Percentiles rank a stretch among this genome's conserved stretches.
Evolutionary conservation across 2,888 invertebrate genomes (phyloP).

Genomic region (Pycnomerus fuliginosus): DNA sequence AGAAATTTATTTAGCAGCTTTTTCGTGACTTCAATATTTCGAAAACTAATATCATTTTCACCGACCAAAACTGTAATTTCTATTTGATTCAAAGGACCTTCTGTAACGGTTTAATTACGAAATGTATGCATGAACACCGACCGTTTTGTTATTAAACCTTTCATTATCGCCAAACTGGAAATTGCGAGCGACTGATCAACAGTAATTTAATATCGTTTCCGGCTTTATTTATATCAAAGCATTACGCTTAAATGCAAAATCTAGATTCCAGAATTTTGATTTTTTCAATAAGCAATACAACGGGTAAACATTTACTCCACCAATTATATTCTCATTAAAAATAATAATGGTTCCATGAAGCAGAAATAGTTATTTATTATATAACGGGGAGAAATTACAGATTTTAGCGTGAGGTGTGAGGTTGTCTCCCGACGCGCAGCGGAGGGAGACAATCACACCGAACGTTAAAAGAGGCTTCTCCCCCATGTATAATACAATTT

Average conservation of each 20-base stretch:
- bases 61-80: conserved; percentile 16
- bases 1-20: conserved; percentile 29
- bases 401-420: too few species aligned
- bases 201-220: conserved; percentile 17
- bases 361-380: too few species aligned
- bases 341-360: too few species aligned
- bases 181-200: conserved; percentile 15
- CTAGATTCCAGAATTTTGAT: too few species aligned
- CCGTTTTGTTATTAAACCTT: conserved; percentile 20
- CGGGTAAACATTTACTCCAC: too few species aligned
- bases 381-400: too few species aligned
- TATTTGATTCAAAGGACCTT: conserved; percentile 13
- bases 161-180: conserved; percentile 21
- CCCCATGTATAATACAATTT: too few species aligned
- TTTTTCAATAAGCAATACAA: too few species aligned
- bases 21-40: conserved; percentile 22
- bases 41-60: neutral
- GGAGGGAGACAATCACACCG: too few species aligned
- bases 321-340: too few species aligned
- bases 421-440: too few species aligned
- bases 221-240: conserved; percentile 13
- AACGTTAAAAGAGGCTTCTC: too few species aligned
- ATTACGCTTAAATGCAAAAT: conserved; percentile 4
- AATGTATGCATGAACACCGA: conserved; percentile 19
- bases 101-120: conserved; percentile 18